A percentile compares a stretch with the other conserved stretches of the same genome.
These are phyloP conservation scores for Sebastes minor DNA, from an alignment of 2,797 vertebrate species.

Conservation along the genomic window DNA sequence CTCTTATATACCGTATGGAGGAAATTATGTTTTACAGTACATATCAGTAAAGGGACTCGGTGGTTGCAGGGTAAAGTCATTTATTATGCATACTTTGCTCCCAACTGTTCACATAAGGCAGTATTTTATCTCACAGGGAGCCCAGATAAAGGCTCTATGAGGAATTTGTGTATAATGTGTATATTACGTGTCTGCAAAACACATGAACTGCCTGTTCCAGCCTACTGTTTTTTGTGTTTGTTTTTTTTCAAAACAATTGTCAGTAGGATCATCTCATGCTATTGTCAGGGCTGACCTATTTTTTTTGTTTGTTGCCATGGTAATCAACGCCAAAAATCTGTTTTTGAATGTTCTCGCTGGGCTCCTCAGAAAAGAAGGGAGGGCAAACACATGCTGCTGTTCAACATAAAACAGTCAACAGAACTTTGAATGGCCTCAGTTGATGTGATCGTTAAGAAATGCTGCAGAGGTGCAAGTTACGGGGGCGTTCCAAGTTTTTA, in stretches of 20 bases:
- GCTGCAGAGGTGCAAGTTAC: background rate
- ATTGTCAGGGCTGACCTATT: conserved; percentile 60
- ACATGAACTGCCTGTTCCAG: background rate
- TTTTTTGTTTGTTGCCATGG: conserved; percentile 60
- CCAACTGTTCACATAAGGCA: conserved; percentile 2
- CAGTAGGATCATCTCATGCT: conserved; percentile 19
- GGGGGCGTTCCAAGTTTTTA: background rate
- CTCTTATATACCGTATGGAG: background rate
- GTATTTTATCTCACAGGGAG: conserved; percentile 3
- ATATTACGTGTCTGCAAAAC: background rate
- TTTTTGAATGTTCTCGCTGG: conserved; percentile 31
- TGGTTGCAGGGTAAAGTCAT: background rate
- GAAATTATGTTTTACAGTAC: background rate
- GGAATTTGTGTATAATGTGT: background rate
- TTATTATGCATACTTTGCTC: conserved; percentile 14
- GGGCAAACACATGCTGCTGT: background rate
- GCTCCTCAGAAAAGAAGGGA: background rate
- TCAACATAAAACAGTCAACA: background rate
- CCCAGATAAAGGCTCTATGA: background rate
- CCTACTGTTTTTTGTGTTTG: background rate
- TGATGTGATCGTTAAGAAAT: background rate
- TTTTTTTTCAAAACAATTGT: conserved; percentile 4
- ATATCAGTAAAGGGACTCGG: background rate
- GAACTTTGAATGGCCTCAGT: background rate
- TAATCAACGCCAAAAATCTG: conserved; percentile 44